A percentile compares a stretch with the other conserved stretches of the same genome.
Evolutionary conservation across 2,797 vertebrate genomes (phyloP).

Genomic region (Morus bassanus): DNA sequence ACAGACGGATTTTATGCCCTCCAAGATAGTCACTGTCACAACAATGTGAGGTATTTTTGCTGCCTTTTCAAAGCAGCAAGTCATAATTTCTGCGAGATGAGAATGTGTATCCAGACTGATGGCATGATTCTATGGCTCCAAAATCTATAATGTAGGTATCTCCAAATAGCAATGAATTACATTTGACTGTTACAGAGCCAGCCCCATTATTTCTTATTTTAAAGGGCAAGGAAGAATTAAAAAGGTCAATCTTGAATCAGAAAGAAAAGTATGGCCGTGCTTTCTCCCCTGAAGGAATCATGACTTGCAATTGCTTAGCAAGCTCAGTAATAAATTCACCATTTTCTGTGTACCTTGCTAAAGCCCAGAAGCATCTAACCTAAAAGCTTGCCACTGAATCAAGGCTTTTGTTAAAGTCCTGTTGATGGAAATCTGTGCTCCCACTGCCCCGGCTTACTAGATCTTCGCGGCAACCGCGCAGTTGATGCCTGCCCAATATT

Average conservation of each 20-base stretch:
- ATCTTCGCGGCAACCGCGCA: slow-evolving; percentile 74
- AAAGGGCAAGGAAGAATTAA: neutral
- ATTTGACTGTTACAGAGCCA: neutral
- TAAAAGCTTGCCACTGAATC: slow-evolving; percentile 77
- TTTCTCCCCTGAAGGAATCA: neutral
- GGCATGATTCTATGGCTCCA: neutral
- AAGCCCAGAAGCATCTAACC: slow-evolving; percentile 69
- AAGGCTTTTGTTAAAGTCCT: slow-evolving; percentile 77
- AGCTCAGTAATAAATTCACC: neutral
- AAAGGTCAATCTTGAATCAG: neutral
- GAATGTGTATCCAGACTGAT: neutral
- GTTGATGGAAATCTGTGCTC: slow-evolving; percentile 79
- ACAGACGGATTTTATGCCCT: neutral
- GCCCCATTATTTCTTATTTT: neutral
- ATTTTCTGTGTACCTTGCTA: slow-evolving; percentile 66
- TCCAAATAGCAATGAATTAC: neutral
- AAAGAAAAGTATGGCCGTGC: neutral
- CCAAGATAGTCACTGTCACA: too few species aligned
- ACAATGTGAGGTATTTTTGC: neutral
- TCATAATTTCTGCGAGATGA: neutral
- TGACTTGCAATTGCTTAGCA: neutral
- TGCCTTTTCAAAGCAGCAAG: neutral
- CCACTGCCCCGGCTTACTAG: slow-evolving; percentile 65
- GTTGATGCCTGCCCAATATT: slow-evolving; percentile 74
- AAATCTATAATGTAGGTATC: neutral